phyloP scores from a whole-genome alignment of 2,888 invertebrate genomes.

The Caenorhabditis sp. region DNA sequence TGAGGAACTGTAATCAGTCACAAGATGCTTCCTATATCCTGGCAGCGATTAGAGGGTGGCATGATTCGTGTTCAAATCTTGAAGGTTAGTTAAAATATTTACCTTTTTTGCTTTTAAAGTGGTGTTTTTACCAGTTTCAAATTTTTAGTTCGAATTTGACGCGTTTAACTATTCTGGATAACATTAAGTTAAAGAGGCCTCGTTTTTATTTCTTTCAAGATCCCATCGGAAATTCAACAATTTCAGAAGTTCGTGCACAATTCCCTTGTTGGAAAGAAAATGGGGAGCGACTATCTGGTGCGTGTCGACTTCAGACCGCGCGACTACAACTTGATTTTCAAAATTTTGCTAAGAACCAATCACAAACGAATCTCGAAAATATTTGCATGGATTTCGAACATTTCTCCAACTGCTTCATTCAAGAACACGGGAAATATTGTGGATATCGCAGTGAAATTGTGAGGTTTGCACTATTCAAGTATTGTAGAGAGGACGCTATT shows the following conservation, averaged over 20 bases:
- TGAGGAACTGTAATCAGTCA: conserved; percentile 45
- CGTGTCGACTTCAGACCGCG: conserved; percentile 39
- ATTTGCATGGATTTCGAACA: conserved; percentile 52
- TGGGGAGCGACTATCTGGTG: conserved; percentile 40
- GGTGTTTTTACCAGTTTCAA: too few species aligned
- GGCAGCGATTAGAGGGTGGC: conserved; percentile 44
- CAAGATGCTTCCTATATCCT: conserved; percentile 47
- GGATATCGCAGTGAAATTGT: conserved; percentile 51
- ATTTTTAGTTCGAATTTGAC: too few species aligned
- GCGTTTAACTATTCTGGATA: too few species aligned
- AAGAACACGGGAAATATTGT: conserved; percentile 52
- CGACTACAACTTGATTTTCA: conserved; percentile 36
- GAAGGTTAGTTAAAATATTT: conserved; percentile 12
- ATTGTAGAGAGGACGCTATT: too few species aligned
- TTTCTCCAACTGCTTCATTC: conserved; percentile 44
- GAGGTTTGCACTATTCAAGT: too few species aligned
- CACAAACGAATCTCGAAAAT: conserved; percentile 41
- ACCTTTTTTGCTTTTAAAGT: too few species aligned
- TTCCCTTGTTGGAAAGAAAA: conserved; percentile 54
- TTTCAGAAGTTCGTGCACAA: conserved; percentile 47
- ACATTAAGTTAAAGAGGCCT: too few species aligned
- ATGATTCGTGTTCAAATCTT: conserved; percentile 37
- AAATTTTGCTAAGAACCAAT: conserved; percentile 44
- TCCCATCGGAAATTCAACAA: too few species aligned
- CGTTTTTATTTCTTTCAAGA: too few species aligned